Evolutionary conservation across 2,888 invertebrate genomes (phyloP), one percentile per base, ranked within the genome.

Genomic region (Pyrrhopygopsis socrates): DNA sequence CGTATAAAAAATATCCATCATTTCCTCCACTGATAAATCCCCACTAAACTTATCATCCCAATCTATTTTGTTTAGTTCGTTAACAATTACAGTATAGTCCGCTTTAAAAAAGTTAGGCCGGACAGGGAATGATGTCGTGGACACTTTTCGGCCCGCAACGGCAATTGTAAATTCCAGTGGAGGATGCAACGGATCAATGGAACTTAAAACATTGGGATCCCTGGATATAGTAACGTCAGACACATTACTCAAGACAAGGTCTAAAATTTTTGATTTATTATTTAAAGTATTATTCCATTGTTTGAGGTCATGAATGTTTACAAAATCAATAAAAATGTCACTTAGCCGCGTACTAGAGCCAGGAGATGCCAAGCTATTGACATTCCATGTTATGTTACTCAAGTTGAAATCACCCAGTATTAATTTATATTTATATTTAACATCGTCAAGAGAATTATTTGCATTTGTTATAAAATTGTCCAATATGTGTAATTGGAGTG

Each of bases 401-500:
- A 67, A 29, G 15, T 77, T 77, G 18, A 77, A 67, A 24, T 77
- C 77, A 1, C 77, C 77, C 9, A 77, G 1, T 15, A 77, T n/a
- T n/a, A n/a, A n/a, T n/a, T n/a, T 24, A 22, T 67, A n/a, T 22
- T 77, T 77, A 11, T 77, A 34, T 24, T 50, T 77, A 9, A 20
- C 45, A 13, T 67, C 18, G 5, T 77, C 54, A 22, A 77, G 20
- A 18, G 24, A 45, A 5, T 77, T 50, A 54, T 54, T 77, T 11
- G 77, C 30, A 34, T 77, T 77, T 18, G 2, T 0, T 18, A 77
- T 67, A 24, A 67, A 77, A 18, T 67, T n/a, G 5, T 67, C 77
- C 15, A 77, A 34, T 1, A 67, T 67, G 11, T 67, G 30, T 9
- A 18, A 15, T 67, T 77, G 29, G 1, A 77, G 1, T 2, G 77